Conservation (phyloP, 2,113 vertebrate species). For the Pelvicachromis taeniatus region DNA sequence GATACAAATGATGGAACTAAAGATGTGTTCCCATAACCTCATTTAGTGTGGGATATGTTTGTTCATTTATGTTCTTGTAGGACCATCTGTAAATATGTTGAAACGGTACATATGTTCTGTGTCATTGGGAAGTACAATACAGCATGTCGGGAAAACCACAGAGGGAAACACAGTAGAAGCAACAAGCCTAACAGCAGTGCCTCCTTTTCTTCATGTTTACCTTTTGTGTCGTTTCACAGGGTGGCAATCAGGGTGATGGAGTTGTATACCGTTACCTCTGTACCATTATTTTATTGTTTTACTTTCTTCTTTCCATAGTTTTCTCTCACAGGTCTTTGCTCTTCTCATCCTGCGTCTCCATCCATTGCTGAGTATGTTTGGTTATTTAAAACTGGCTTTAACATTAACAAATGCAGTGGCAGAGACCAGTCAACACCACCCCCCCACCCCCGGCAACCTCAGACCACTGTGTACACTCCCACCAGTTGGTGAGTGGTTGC, state of each 20-base stretch:
- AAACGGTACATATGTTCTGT: neutral
- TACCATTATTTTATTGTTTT: neutral
- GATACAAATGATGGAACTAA: neutral
- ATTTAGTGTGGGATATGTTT: neutral
- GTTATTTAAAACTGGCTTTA: neutral
- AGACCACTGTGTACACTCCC: neutral
- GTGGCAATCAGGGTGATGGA: neutral
- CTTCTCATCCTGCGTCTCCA: neutral
- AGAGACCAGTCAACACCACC: neutral
- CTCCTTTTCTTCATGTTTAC: neutral
- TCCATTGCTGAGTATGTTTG: neutral
- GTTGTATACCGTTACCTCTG: neutral
- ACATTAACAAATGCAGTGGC: neutral
- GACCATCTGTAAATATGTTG: neutral
- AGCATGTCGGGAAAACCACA: neutral
- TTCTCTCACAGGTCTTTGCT: neutral
- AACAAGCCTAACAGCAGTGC: neutral
- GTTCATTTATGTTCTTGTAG: neutral
- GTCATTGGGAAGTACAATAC: neutral
- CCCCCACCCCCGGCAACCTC: neutral
- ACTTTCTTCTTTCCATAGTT: neutral
- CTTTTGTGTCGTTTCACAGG: neutral
- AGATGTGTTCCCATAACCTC: neutral
- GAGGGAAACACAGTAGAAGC: neutral
- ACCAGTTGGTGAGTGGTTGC: neutral